phyloP scores from a whole-genome alignment of 2,113 vertebrate genomes.

The Cyphomyrus plagiostoma region DNA sequence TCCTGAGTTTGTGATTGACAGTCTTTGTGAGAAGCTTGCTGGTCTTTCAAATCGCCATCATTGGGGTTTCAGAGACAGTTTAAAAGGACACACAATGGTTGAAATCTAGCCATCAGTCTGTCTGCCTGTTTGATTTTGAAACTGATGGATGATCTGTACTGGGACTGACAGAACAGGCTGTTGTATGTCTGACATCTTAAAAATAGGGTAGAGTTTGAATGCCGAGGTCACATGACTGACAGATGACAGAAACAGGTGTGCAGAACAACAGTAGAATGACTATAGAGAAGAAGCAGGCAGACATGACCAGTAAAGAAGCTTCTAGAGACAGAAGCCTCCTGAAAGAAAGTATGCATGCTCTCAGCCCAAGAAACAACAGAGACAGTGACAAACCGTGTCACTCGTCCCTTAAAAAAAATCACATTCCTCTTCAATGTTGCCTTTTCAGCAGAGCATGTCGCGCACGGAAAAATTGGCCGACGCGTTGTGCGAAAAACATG shows the following conservation, averaged over 20 bases:
- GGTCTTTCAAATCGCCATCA: conserved; percentile 32
- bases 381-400: conserved; percentile 51
- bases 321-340: conserved; percentile 27
- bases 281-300: conserved; percentile 39
- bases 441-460: conserved; percentile 60
- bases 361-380: conserved; percentile 40
- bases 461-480: conserved; percentile 64
- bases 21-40: conserved; percentile 43
- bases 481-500: conserved; percentile 65
- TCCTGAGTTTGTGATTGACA: conserved; percentile 65
- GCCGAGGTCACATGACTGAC: not conserved
- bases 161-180: not conserved
- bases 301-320: conserved; percentile 35
- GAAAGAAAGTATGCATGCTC: conserved; percentile 20
- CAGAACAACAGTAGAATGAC: conserved; percentile 27
- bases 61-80: conserved; percentile 32
- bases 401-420: conserved; percentile 54
- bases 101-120: not conserved
- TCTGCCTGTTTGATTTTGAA: not conserved
- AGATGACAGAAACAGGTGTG: not conserved
- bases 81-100: not conserved
- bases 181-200: conserved; percentile 39
- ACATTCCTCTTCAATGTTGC: conserved; percentile 41
- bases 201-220: not conserved
- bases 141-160: not conserved